Evolutionary conservation across 1,140 invertebrate species (phyloP).

Genomic region (Melipona quadrifasciata): DNA sequence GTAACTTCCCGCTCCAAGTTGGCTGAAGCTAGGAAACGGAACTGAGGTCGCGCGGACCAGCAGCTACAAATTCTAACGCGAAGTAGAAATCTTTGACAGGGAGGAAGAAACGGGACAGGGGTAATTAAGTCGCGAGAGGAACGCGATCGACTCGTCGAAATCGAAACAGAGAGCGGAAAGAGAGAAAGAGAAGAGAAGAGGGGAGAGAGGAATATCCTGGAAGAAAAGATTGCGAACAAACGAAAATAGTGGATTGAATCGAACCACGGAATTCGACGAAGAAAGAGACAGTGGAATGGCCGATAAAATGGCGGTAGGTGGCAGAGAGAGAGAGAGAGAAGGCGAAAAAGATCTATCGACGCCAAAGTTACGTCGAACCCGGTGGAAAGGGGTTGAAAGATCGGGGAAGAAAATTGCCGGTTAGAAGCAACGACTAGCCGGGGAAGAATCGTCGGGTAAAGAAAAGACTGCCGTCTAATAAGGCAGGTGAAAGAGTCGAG

Average conservation of each 20-base stretch:
- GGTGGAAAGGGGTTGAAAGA: constrained; percentile 1
- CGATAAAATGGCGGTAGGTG: background rate
- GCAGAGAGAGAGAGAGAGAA: too few species aligned
- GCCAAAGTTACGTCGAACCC: background rate
- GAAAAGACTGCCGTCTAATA: constrained; percentile 22
- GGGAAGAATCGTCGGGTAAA: constrained; percentile 22
- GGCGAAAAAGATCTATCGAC: constrained; percentile 9
- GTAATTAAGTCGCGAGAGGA: constrained; percentile 22
- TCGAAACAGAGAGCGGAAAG: background rate
- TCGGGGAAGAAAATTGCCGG: background rate
- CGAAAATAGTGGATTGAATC: constrained; percentile 6
- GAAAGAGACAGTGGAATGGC: background rate
- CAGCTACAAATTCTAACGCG: background rate
- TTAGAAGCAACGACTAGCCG: constrained; percentile 15
- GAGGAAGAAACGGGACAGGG: background rate
- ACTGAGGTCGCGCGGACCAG: background rate
- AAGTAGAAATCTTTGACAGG: background rate
- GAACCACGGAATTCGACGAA: background rate
- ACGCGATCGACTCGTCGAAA: background rate
- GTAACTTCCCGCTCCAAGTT: constrained; percentile 2
- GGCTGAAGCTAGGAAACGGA: background rate
- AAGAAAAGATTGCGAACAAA: background rate
- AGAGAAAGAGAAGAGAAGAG: too few species aligned
- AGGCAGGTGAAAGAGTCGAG: constrained; percentile 2
- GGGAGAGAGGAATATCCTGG: background rate